phyloP scores from a whole-genome alignment of 2,113 vertebrate genomes.

The Podiceps cristatus region DNA sequence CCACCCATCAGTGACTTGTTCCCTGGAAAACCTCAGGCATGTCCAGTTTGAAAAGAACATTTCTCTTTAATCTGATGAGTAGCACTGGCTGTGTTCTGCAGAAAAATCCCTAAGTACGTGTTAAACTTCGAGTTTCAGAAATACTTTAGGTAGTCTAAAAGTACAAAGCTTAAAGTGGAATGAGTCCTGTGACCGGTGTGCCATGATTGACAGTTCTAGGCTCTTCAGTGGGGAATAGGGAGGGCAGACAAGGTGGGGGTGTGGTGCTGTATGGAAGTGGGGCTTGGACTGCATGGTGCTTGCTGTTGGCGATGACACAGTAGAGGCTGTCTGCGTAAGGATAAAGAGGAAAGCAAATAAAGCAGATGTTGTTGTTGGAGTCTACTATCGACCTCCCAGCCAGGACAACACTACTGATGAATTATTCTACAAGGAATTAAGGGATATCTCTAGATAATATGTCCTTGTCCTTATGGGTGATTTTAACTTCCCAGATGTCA shows the following conservation, averaged over 20 bases:
- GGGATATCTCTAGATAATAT: not conserved
- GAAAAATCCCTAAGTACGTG: not conserved
- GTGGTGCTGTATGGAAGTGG: no score
- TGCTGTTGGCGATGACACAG: rapidly evolving
- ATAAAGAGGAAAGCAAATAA: not conserved
- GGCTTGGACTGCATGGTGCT: not conserved
- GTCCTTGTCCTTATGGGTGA: not conserved
- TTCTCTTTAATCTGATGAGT: not conserved
- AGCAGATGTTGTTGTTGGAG: not conserved
- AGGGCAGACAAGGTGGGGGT: rapidly evolving
- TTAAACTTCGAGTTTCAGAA: not conserved
- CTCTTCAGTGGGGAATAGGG: not conserved
- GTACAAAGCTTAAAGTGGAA: not conserved
- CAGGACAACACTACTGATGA: not conserved
- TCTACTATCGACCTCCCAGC: not conserved
- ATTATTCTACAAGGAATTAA: not conserved
- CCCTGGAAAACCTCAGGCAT: not conserved
- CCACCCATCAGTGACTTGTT: not conserved
- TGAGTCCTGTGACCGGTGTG: not conserved
- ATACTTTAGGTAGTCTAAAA: not conserved
- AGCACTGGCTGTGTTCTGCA: not conserved
- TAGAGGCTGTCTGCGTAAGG: not conserved
- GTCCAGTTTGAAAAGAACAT: not conserved
- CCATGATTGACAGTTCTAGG: not conserved
- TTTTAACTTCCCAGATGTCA: not conserved